phyloP scores from a whole-genome alignment of 1,140 invertebrate genomes.

The Zaprionus ghesquierei region DNA sequence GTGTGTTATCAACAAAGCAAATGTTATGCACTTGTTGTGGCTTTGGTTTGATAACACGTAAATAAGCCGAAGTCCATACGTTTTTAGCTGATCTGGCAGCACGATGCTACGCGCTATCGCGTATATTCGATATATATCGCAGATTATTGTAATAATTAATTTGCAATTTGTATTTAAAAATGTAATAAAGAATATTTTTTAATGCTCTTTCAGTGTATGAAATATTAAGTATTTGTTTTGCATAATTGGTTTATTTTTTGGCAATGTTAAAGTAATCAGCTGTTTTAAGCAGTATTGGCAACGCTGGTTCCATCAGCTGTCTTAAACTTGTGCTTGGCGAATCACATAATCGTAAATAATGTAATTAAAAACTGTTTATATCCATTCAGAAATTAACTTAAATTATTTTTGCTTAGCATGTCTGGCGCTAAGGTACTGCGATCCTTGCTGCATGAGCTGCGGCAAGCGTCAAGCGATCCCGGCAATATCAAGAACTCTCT shows the following conservation, averaged over 20 bases:
- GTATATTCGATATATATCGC: too few relatives aligned
- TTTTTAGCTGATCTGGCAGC: conserved; percentile 4
- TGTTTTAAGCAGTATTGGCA: not conserved
- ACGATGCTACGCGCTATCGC: not conserved
- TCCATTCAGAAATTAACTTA: not conserved
- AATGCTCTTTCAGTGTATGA: too few relatives aligned
- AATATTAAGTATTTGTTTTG: too few relatives aligned
- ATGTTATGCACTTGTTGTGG: not conserved
- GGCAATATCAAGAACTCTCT: conserved; percentile 81
- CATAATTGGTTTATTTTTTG: too few relatives aligned
- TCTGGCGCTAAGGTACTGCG: conserved; percentile 68
- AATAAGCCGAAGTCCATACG: not conserved
- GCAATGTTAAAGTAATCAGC: not conserved
- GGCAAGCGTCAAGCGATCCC: conserved; percentile 53
- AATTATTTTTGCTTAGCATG: conserved; percentile 43
- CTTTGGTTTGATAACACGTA: not conserved
- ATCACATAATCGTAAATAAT: conserved; percentile 37
- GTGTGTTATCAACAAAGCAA: not conserved
- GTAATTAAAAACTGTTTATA: conserved; percentile 3
- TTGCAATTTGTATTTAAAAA: not conserved
- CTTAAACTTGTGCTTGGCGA: conserved; percentile 25
- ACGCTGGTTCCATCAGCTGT: conserved; percentile 16
- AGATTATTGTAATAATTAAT: too few relatives aligned
- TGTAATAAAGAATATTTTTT: too few relatives aligned
- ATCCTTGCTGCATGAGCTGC: conserved; percentile 69